Evolutionary conservation across 2,888 invertebrate species (phyloP).

Genomic region (Elegia similella): DNA sequence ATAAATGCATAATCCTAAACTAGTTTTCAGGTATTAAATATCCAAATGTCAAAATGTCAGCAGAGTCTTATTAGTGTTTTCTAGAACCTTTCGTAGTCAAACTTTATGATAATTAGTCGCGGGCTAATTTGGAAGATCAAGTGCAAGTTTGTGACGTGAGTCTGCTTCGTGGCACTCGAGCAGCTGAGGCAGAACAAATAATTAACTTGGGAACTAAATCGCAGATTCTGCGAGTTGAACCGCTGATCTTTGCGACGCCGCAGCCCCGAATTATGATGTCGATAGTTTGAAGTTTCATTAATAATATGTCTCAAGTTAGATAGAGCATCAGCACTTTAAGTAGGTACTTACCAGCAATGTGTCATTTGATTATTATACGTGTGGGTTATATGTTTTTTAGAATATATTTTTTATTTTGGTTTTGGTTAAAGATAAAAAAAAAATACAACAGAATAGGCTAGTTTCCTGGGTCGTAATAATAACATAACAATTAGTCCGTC

Average conservation of each 20-base stretch:
- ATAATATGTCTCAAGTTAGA: too few relatives aligned
- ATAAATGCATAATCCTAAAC: too few relatives aligned
- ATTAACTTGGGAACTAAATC: slow-evolving; percentile 29
- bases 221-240: slow-evolving; percentile 25
- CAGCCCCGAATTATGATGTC: slow-evolving; percentile 11
- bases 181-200: slow-evolving; percentile 28
- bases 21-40: too few relatives aligned
- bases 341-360: too few relatives aligned
- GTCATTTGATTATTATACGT: too few relatives aligned
- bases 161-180: not conserved
- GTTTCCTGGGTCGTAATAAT: too few relatives aligned
- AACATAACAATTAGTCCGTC: too few relatives aligned
- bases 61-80: slow-evolving; percentile 53
- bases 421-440: too few relatives aligned
- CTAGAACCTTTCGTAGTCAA: slow-evolving; percentile 54
- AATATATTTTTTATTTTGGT: too few relatives aligned
- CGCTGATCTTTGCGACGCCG: slow-evolving; percentile 15
- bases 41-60: slow-evolving; percentile 41
- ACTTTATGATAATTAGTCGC: slow-evolving; percentile 68
- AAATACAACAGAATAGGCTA: too few relatives aligned
- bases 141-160: slow-evolving; percentile 43
- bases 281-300: slow-evolving; percentile 9
- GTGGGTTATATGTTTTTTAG: too few relatives aligned
- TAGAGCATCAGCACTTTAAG: too few relatives aligned
- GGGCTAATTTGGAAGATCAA: slow-evolving; percentile 64